Evolutionary conservation across 1,140 invertebrate genomes (phyloP), one percentile per base, ranked within the genome.

Genomic region (Streblospio benedicti): DNA sequence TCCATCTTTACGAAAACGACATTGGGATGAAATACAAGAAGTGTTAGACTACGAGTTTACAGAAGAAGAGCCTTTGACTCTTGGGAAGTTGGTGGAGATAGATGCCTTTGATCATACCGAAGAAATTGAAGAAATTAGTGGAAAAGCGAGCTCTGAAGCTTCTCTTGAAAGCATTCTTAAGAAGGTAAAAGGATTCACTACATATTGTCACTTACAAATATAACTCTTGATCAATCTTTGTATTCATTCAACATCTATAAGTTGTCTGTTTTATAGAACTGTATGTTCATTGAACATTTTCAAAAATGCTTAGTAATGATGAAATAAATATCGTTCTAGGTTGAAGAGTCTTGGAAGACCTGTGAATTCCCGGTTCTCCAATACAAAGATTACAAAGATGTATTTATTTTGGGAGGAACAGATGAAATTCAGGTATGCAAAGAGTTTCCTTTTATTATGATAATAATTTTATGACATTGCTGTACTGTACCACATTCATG

Each of bases 341-440:
- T 79, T 41, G 75, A 79, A 61, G 76, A 79, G 56, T 68, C 75
- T 0, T 79, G 77, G 77, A 79, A 79, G 60, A 59, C 70, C 2
- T 70, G 67, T 32, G 76, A 79, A 59, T 77, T 79, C 61, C 65
- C 71, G n/a, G 75, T 78, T 9, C 59, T 79, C 23, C 68, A 65
- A 43, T 73, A 77, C 66, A 79, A 79, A 65, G 77, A 79, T 63
- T 77, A 83, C 0, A 87, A 87, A 60, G 89, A 93, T 71, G 84
- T 90, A 0, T 91, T 81, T 67, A 86, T 93, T 30, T 73, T 93
- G 44, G 90, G 87, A 1, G 84, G 85, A 0, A 80, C 88, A 0
- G 91, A 93, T 68, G 90, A 93, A 65, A 81, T 93, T 45, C 89
- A 92, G 72, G n/a, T n/a, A n/a, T n/a, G n/a, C n/a, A n/a, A n/a